phyloP scores from a whole-genome alignment of 2,113 vertebrate species.

The Leptobrachium ailaonicum region DNA sequence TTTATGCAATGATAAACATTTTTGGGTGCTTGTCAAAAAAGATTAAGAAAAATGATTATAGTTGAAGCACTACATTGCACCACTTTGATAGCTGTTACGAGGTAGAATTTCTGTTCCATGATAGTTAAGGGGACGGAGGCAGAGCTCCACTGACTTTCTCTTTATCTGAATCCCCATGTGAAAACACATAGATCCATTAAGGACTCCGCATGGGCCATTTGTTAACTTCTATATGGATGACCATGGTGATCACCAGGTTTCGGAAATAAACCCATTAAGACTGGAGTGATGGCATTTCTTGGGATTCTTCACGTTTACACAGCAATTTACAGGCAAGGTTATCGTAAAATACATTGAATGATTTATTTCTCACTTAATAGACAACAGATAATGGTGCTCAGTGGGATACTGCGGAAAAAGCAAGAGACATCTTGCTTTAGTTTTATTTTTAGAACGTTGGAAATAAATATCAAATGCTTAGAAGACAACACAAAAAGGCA shows the following conservation, averaged over 20 bases:
- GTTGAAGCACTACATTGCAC: too few relatives aligned
- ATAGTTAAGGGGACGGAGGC: neutral
- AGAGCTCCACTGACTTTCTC: neutral
- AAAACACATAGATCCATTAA: neutral
- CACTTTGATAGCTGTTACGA: too few relatives aligned
- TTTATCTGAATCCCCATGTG: neutral
- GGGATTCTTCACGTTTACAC: neutral
- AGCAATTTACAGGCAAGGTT: neutral
- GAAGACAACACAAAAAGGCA: neutral
- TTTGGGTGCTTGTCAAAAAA: too few relatives aligned
- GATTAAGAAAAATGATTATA: too few relatives aligned
- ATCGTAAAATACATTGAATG: neutral
- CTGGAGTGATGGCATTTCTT: neutral
- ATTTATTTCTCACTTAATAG: conserved; percentile 4
- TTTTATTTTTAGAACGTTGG: neutral
- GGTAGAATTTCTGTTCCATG: too few relatives aligned
- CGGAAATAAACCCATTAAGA: neutral
- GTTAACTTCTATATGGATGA: neutral
- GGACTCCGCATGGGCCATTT: neutral
- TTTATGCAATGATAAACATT: too few relatives aligned
- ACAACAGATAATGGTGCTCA: neutral
- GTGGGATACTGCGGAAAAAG: neutral
- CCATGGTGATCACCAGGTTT: neutral
- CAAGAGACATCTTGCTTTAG: neutral
- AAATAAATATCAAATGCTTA: neutral